Base-by-base conservation (phyloP, 2,888 invertebrate species). In the Troides oblongomaculatus region DNA sequence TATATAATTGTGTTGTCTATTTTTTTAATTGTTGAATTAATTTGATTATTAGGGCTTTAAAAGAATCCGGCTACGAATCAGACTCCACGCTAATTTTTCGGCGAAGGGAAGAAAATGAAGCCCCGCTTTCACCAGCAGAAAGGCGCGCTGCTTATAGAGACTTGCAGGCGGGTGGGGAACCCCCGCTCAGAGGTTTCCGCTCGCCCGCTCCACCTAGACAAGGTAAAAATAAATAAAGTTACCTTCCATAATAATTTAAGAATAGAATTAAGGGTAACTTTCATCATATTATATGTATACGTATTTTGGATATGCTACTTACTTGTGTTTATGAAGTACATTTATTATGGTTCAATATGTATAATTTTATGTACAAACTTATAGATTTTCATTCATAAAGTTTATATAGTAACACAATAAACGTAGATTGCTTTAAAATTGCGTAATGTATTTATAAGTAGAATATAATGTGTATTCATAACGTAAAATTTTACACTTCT, bases 161-260 rank as follows among this genome's bases (percentile, higher is more conserved):
- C 74, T 95, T 99, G 69, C 99, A 99, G 84, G 96, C 96, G 71
- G 99, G 99, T 0, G 99, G 98, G 0, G 99, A 99, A 87, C 97
- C 99, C 3, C 99, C 99, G 0, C 93, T 98, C 14, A 95, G 97
- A 81, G 99, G 99, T 59, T 95, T 99, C 82, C 94, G 98, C 61
- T 98, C 98, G 81, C 96, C 96, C 23, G 97, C 97, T 21, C 99
- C 99, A 39, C 90, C 88, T 8, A 82, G 92, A 72, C 88, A 87
- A 84, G 92, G 92, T 92, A 80, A 96, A 96, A n/a, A 46, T 17
- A 58, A 63, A n/a, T 59, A 59, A 59, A 53, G 6, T 53, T n/a
- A 53, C 18, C 7, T 18, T n/a, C 5, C 46, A 12, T 14, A 14
- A 18, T 53, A 0, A 6, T 53, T n/a, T n/a, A n/a, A 18, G 17